Base-by-base conservation (phyloP, 2,888 invertebrate species). In the Apamea anceps region DNA sequence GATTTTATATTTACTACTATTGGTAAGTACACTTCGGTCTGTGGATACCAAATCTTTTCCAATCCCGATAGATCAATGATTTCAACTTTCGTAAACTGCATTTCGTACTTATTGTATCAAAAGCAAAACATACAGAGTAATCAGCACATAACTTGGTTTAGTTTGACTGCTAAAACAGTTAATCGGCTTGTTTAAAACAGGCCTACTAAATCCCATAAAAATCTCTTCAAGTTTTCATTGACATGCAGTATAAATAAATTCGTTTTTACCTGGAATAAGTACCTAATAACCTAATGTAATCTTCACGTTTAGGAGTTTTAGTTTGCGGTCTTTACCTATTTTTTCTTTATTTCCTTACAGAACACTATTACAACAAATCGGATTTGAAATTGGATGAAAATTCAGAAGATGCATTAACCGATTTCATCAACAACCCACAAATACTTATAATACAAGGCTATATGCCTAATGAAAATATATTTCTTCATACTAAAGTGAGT, bases 371-470 rank as follows among this genome's bases (percentile, higher is more conserved):
- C 85, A 92, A 92, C 72, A 89, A 87, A 79, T 80, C 90, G 28
- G 89, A 92, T 63, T 82, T 94, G 63, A 88, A 89, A 63, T 72
- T 95, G 37, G 91, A 93, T 86, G 90, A 89, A 15, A 91, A 91
- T 84, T 91, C 94, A 57, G 95, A 95, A 82, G 94, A 95, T 81
- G 90, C 91, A 13, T 84, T 97, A 51, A 89, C 93, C 75, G 95
- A 96, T 82, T 97, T 97, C 77, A 92, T 96, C 74, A 94, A 95
- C 83, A 95, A 95, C 85, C 90, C 96, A 75, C 95, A 96, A 89
- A 92, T 90, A 79, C 85, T 96, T 21, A 84, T 95, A 70, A 88
- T 97, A 72, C 96, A 96, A 91, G 91, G 91, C 63, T 90, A 85
- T 81, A 65, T 93, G 48, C 81, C 82, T 32, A 86, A 92, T 85